Conservation (phyloP, 2,888 invertebrate genomes). For the Dione juno region DNA sequence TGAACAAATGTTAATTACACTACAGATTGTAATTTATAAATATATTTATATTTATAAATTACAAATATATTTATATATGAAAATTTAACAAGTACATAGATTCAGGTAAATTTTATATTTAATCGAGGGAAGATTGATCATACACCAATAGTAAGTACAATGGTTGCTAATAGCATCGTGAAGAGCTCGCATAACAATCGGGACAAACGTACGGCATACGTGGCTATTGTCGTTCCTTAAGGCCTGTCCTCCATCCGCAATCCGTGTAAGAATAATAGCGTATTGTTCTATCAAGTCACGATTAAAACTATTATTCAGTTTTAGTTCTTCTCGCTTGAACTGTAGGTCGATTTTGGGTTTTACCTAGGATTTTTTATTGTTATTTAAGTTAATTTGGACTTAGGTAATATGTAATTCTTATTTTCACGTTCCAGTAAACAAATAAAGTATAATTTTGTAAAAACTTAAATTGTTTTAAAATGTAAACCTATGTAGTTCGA, state of each 20-base stretch:
- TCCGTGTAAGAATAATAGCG: constrained; percentile 48
- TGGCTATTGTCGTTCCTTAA: constrained; percentile 41
- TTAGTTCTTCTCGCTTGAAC: constrained; percentile 9
- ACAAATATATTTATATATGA: too few species aligned
- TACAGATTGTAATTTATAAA: neutral
- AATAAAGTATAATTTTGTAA: neutral
- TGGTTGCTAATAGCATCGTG: constrained; percentile 2
- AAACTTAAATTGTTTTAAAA: neutral
- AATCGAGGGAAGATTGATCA: neutral
- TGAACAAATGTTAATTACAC: too few species aligned
- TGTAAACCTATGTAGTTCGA: too few species aligned
- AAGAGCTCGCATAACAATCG: constrained; percentile 25
- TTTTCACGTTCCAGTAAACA: neutral
- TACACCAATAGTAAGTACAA: constrained; percentile 6
- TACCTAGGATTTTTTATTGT: constrained; percentile 21
- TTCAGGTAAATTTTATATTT: neutral
- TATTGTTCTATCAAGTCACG: constrained; percentile 50
- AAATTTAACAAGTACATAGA: neutral
- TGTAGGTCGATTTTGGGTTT: constrained; percentile 16
- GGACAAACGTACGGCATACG: constrained; percentile 27
- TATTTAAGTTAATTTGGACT: constrained; percentile 3
- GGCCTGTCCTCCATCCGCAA: constrained; percentile 51
- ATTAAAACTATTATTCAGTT: constrained; percentile 17
- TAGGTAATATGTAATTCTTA: neutral
- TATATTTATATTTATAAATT: too few species aligned